Evolutionary conservation across 2,888 invertebrate species (phyloP), one percentile per base, ranked within the genome.

Genomic region (Eupithecia insigniata): DNA sequence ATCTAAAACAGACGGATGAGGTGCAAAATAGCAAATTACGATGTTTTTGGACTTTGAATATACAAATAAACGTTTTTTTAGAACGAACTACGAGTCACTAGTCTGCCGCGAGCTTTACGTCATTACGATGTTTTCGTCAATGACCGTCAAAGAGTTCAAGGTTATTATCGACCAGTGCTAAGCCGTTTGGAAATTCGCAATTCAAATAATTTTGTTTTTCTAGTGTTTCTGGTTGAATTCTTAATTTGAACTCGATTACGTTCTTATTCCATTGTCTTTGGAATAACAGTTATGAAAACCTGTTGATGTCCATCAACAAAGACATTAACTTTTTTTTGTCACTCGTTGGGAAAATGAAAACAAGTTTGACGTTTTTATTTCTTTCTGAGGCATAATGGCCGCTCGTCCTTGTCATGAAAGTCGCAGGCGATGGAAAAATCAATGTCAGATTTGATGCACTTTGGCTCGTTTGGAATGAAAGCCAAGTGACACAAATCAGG

Each of bases 91-190:
- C 30, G 30, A 18, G 30, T 67, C 66, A 68, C 55, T 72, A 64
- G 73, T 67, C 79, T 82, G 83, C 82, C 85, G 85, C 84, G 80
- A 76, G 68, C 79, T 76, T 83, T 80, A 87, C 87, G 87, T 88
- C 87, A 87, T 26, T 69, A 75, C 70, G 73, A 12, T 78, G 69
- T 81, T 87, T 83, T 83, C 79, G 78, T 64, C 69, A 72, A 78
- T 80, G 85, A 83, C 85, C 86, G 84, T 69, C 73, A 51, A 34
- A 71, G 81, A 87, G 88, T 88, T 89, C 88, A 89, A 88, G 89
- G 88, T 86, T 82, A 79, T 67, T 8, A 67, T 69, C 77, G 73
- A 34, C 78, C 84, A 78, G 72, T 78, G 77, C 69, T 72, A 71
- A 76, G 67, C 66, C 71, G 72, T 72, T 71, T 66, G 71, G 67